Evolutionary conservation across 2,888 invertebrate genomes (phyloP), one percentile per base, ranked within the genome.

Genomic region (Aleiodes leptofemur): DNA sequence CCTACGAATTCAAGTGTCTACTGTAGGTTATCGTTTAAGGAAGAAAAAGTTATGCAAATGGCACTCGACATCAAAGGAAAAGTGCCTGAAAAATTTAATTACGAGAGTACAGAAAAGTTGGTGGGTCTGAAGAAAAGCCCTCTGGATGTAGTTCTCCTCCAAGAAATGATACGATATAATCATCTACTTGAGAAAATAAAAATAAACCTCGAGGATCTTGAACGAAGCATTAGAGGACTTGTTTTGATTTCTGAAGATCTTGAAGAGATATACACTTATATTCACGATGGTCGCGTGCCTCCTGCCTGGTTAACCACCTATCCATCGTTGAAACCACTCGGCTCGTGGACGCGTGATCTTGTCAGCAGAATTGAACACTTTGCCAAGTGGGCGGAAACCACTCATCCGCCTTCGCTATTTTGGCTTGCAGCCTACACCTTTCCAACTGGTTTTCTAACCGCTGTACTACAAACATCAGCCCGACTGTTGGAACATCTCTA

Each of bases 361-460:
- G 92, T 91, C 38, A 90, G 91, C 76, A 92, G 97, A 76, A 93
- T 97, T 9, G 93, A 94, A 29, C 95, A 96, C 90, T 94, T 97
- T 86, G 83, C 90, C 73, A 91, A 89, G 68, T 97, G 97, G 97
- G 94, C 96, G 0, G 90, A 90, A 80, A 95, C 95, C 0, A 92
- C 94, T 0, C 89, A 91, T 59, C 93, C 95, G 38, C 97, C 97
- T 4, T 88, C 93, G 78, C 92, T 96, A 66, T 96, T 96, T 91
- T 97, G 97, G 97, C 91, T 97, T 85, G 94, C 96, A 0, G 95
- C 95, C n/a, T 95, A 95, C 86, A 94, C 95, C 0, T 96, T 95
- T 87, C 97, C 97, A 53, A 96, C 96, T 0, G 96, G 96, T 70
- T 96, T 97, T 90, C 92, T 97, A 74, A 97, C 97, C 3, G 97